Evolutionary conservation across 2,888 invertebrate species (phyloP).

Genomic region (Bellardia bayeri): DNA sequence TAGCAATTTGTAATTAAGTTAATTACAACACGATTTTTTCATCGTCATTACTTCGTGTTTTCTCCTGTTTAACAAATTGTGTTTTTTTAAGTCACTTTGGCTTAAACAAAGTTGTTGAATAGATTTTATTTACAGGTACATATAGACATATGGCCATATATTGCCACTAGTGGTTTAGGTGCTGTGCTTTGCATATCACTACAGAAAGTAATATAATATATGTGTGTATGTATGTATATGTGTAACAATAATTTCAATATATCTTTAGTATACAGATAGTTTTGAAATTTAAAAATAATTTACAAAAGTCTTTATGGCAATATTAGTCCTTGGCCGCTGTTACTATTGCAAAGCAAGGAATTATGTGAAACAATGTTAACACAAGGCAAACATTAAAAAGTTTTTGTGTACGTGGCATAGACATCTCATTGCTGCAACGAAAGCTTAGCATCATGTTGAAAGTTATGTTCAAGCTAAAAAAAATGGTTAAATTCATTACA

Average conservation of each 20-base stretch:
- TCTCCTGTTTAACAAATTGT: not conserved
- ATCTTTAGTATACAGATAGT: too few relatives aligned
- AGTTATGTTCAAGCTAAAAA: not conserved
- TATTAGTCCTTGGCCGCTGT: not conserved
- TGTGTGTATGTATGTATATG: too few relatives aligned
- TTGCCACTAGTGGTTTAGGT: too few relatives aligned
- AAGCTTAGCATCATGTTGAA: not conserved
- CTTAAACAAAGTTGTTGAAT: too few relatives aligned
- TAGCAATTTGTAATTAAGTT: constrained; percentile 32
- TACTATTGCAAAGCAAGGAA: not conserved
- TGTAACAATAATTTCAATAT: too few relatives aligned
- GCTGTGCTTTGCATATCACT: too few relatives aligned
- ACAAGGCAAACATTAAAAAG: constrained; percentile 27
- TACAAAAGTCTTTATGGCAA: not conserved
- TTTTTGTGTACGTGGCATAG: constrained; percentile 2
- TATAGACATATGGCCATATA: too few relatives aligned
- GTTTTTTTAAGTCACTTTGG: not conserved
- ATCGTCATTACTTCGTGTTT: not conserved
- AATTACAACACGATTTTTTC: constrained; percentile 14
- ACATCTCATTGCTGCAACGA: not conserved
- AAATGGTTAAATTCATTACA: constrained; percentile 4
- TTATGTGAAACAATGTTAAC: not conserved
- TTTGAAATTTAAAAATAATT: too few relatives aligned
- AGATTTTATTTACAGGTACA: too few relatives aligned
- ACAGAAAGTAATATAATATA: too few relatives aligned